Evolutionary conservation across 2,888 invertebrate species (phyloP).

Genomic region (Drosophila stalkeri): DNA sequence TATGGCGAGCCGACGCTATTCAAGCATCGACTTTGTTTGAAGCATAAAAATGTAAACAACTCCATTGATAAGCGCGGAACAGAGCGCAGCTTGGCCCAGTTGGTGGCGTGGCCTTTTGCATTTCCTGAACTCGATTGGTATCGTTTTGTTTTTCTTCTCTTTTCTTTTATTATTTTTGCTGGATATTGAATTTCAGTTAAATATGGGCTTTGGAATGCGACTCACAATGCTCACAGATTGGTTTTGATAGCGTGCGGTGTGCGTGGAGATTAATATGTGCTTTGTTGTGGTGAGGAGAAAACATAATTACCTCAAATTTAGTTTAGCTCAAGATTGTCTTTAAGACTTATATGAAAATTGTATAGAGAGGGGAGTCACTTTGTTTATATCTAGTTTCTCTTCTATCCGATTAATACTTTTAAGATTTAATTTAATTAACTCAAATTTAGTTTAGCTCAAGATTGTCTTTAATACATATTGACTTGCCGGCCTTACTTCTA

Average conservation of each 20-base stretch:
- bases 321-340: no score
- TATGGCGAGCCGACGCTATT: slow-evolving; percentile 29
- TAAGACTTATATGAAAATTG: neutral
- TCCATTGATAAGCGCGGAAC: slow-evolving; percentile 44
- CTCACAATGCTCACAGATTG: slow-evolving; percentile 24
- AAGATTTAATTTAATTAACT: neutral
- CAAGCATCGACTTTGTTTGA: slow-evolving; percentile 40
- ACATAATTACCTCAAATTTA: neutral
- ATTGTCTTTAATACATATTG: neutral
- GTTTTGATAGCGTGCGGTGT: slow-evolving; percentile 11
- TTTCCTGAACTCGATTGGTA: slow-evolving; percentile 18
- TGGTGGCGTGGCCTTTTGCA: slow-evolving; percentile 16
- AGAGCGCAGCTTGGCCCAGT: slow-evolving; percentile 15
- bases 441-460: neutral
- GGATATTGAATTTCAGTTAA: slow-evolving; percentile 66
- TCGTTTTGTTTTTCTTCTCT: neutral
- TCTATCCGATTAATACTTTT: no score
- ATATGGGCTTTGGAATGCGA: slow-evolving; percentile 26
- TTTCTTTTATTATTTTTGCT: neutral
- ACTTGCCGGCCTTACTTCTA: neutral
- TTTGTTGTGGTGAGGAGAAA: neutral
- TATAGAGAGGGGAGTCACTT: neutral
- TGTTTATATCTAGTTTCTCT: neutral
- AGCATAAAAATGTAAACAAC: slow-evolving; percentile 70
- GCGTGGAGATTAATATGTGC: neutral